A percentile compares a stretch with the other conserved stretches of the same genome.
These are phyloP conservation scores for Meandrina meandrites DNA, from an alignment of 92 coral and sea anemone genomes.

Conservation along the genomic window DNA sequence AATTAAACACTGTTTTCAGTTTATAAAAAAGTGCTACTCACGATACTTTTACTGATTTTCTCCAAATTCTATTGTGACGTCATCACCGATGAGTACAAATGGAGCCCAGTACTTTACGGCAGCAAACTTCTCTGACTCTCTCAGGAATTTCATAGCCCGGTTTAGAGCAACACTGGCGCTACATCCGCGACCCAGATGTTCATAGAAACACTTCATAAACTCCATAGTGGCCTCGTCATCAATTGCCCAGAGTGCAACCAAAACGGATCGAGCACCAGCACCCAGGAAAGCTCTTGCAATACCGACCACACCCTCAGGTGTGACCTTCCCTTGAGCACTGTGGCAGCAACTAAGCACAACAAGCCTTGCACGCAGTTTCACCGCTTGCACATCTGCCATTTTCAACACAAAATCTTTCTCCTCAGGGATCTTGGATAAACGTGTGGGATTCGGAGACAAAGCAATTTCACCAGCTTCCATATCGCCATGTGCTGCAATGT, in stretches of 20 bases:
- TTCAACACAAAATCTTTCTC: too few relatives aligned
- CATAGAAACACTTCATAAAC: neutral
- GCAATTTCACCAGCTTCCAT: too few relatives aligned
- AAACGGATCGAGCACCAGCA: conserved; percentile 36
- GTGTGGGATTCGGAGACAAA: too few relatives aligned
- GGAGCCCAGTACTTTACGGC: neutral
- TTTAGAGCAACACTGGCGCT: neutral
- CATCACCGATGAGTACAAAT: neutral
- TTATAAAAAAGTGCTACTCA: too few relatives aligned
- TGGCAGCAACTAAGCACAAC: neutral
- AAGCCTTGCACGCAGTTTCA: neutral
- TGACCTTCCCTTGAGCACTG: neutral
- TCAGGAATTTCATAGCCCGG: neutral
- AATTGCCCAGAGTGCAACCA: conserved; percentile 33
- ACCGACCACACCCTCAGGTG: conserved; percentile 29
- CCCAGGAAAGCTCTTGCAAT: conserved; percentile 24
- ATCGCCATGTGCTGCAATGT: too few relatives aligned
- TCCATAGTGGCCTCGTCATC: conserved; percentile 21
- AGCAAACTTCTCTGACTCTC: neutral
- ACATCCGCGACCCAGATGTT: neutral
- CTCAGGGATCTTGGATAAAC: too few relatives aligned
- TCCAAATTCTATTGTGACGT: neutral
- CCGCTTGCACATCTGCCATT: too few relatives aligned
- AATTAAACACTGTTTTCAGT: too few relatives aligned
- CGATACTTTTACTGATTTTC: too few relatives aligned